These are phyloP conservation scores for Pygmarrhopalites habei DNA, from an alignment of 1,140 invertebrate genomes.

Conservation along the genomic window DNA sequence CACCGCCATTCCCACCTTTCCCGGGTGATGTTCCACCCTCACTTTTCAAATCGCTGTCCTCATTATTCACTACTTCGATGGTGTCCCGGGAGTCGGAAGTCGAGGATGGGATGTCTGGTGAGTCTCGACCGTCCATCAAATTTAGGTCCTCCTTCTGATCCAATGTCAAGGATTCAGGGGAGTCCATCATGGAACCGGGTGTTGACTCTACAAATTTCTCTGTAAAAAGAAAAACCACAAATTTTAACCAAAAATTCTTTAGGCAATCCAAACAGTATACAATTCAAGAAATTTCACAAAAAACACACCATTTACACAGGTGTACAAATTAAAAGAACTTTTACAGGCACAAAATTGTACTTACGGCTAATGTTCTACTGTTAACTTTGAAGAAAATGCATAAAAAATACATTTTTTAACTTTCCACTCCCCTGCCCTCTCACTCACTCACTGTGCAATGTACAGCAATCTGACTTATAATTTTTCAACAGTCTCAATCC, in stretches of 20 bases:
- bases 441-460: too few species aligned
- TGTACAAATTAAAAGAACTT: too few species aligned
- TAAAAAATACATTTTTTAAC: too few species aligned
- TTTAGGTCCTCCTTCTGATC: constrained; percentile 41
- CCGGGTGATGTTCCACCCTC: constrained; percentile 33
- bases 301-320: too few species aligned
- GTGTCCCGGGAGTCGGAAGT: constrained; percentile 39
- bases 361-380: too few species aligned
- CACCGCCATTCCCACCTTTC: constrained; percentile 12
- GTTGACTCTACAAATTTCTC: constrained; percentile 42
- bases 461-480: too few species aligned
- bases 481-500: too few species aligned
- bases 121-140: constrained; percentile 45
- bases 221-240: constrained; percentile 20
- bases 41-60: constrained; percentile 37
- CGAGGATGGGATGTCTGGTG: constrained; percentile 39
- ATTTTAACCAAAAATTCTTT: too few species aligned
- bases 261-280: not conserved
- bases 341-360: too few species aligned
- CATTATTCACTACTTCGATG: constrained; percentile 35
- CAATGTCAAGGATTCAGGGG: constrained; percentile 39
- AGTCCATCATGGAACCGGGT: constrained; percentile 43
- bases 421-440: too few species aligned
- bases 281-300: not conserved
- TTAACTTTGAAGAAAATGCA: too few species aligned